Evolutionary conservation across 2,888 invertebrate species (phyloP).

Genomic region (Trissoscelio sp.): DNA sequence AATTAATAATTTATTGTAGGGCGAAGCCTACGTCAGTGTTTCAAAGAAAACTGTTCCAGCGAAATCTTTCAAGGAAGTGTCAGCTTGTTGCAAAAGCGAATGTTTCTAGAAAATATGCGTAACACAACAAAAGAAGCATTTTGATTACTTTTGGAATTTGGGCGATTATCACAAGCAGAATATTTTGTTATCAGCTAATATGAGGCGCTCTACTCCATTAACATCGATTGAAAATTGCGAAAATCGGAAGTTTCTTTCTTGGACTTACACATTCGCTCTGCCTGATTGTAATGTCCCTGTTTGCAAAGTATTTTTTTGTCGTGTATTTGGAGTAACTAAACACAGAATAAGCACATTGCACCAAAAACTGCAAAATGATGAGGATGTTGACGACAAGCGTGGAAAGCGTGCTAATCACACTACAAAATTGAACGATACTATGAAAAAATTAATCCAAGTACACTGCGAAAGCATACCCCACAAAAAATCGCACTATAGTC

Average conservation of each 20-base stretch:
- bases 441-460: slow-evolving; percentile 44
- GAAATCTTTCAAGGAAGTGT: slow-evolving; percentile 8
- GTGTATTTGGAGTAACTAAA: neutral
- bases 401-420: slow-evolving; percentile 42
- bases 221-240: slow-evolving; percentile 4
- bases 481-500: slow-evolving; percentile 46
- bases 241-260: neutral
- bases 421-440: slow-evolving; percentile 26
- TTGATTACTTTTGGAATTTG: slow-evolving; percentile 22
- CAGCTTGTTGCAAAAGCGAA: slow-evolving; percentile 10
- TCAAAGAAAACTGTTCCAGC: neutral
- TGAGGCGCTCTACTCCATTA: slow-evolving; percentile 2
- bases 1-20: slow-evolving; percentile 17
- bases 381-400: slow-evolving; percentile 14
- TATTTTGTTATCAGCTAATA: neutral
- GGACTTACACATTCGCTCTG: slow-evolving; percentile 2
- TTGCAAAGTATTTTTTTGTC: slow-evolving; percentile 19
- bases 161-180: slow-evolving; percentile 29
- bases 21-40: slow-evolving; percentile 18
- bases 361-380: slow-evolving; percentile 8
- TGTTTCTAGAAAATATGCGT: neutral
- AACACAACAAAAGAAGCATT: slow-evolving; percentile 6
- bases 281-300: slow-evolving; percentile 2
- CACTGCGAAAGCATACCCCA: slow-evolving; percentile 55
- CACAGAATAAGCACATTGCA: slow-evolving; percentile 5